Conservation (phyloP, 1,140 invertebrate species). For the Forficula auricularia region DNA sequence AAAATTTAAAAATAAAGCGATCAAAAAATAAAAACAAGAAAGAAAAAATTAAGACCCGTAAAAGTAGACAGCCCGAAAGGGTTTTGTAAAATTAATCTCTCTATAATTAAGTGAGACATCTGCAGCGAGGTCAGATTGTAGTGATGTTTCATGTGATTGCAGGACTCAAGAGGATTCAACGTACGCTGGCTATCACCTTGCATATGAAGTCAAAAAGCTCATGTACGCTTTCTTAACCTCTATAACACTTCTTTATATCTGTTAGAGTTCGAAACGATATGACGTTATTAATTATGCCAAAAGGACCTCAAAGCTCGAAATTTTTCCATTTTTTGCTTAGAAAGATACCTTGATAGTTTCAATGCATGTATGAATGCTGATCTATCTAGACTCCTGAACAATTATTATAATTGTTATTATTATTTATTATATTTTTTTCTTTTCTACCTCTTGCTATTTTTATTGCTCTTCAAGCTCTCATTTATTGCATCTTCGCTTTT, state of each 20-base stretch:
- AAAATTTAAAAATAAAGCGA: too few relatives aligned
- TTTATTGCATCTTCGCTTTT: too few relatives aligned
- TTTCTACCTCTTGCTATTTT: slow-evolving; percentile 8
- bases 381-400: too few relatives aligned
- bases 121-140: background rate
- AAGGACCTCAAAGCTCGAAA: background rate
- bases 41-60: too few relatives aligned
- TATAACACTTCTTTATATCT: slow-evolving; percentile 12
- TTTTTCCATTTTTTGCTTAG: background rate
- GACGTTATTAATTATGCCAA: background rate
- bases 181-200: slow-evolving; percentile 92
- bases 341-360: background rate
- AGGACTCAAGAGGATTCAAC: slow-evolving; percentile 71
- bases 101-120: too few relatives aligned
- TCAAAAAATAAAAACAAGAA: too few relatives aligned
- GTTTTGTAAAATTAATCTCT: too few relatives aligned
- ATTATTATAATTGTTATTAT: too few relatives aligned
- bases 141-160: slow-evolving; percentile 31
- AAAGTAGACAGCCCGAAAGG: too few relatives aligned
- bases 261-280: background rate
- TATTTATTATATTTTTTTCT: slow-evolving; percentile 15
- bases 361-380: too few relatives aligned
- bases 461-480: too few relatives aligned
- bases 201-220: slow-evolving; percentile 98
- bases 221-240: slow-evolving; percentile 60